Percentiles rank a stretch among this genome's conserved stretches.
These are phyloP conservation scores for Rafetus swinhoei DNA, from an alignment of 2,113 vertebrate genomes.

Conservation along the genomic window DNA sequence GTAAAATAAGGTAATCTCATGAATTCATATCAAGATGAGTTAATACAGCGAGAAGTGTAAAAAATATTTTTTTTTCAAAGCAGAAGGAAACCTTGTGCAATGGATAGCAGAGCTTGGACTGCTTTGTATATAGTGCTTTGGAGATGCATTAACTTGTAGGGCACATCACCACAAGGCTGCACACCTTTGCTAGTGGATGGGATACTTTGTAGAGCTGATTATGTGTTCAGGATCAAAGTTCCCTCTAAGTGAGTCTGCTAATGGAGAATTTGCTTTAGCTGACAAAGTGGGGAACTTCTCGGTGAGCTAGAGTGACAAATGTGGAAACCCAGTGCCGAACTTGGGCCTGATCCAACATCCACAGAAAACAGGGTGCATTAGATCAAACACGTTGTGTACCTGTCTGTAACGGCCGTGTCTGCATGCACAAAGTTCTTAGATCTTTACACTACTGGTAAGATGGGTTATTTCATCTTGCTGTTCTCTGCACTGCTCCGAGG, in stretches of 20 bases:
- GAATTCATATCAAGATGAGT: not conserved
- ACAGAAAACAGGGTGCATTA: not conserved
- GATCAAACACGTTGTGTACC: not conserved
- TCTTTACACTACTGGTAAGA: not conserved
- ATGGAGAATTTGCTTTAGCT: constrained; percentile 1
- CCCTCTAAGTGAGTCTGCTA: not conserved
- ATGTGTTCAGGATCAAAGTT: not conserved
- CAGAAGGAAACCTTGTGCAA: not conserved
- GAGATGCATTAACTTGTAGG: not conserved
- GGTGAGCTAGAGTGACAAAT: constrained; percentile 26
- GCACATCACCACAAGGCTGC: not conserved
- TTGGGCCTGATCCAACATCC: not conserved
- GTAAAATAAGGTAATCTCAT: not conserved
- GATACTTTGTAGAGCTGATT: not conserved
- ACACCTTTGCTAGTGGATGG: accelerated
- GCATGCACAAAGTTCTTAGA: not conserved
- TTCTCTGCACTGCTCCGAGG: not conserved
- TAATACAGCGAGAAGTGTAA: not conserved
- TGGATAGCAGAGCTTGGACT: accelerated
- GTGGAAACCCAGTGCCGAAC: not conserved
- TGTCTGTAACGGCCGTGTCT: not conserved
- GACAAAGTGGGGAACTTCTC: not conserved
- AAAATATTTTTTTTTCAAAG: not conserved
- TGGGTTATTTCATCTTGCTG: not conserved
- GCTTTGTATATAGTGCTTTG: not conserved